Evolutionary conservation across 2,113 vertebrate genomes (phyloP), one percentile per base, ranked within the genome.

Genomic region (Leuciscus idus): DNA sequence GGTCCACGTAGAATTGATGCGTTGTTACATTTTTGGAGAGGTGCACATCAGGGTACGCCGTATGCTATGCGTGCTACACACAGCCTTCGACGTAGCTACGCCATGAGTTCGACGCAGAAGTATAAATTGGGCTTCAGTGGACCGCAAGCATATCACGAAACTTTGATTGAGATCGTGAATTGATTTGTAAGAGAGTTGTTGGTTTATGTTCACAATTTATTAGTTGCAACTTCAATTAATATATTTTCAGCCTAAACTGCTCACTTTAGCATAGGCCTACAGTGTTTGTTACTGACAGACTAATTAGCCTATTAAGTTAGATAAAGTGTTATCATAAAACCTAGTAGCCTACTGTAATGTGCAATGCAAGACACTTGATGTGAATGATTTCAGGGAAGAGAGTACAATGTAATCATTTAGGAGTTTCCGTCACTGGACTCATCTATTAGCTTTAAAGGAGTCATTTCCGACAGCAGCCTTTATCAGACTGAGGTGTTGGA

Each of bases 401-500:
- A 17, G 17, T 62, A 28, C n/a, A 12, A 66, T 46, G 33, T 46
- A 43, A 23, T 59, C 15, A 78, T 55, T 12, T 10, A 78, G 21
- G 79, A 48, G 39, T 81, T 64, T 15, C 59, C 23, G 62, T 82
- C 80, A 33, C 43, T 68, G 43, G 62, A 68, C 62, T 68, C 55
- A 21, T 80, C 57, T 80, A 57, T 30, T 85, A 50, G 59, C 94
- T 95, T 94, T 93, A 95, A 94, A 92, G 94, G 94, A 94, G 85
- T 83, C 46, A 87, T 92, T 94, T 95, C 94, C 91, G 91, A 92
- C 93, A 90, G 94, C 90, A 85, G 76, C 64, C 76, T 87, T 91
- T 94, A 96, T 95, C 95, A 92, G 87, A 88, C 88, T 66, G 89
- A 95, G 93, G 95, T 95, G 95, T 95, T 91, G 92, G 94, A 92